Base-by-base conservation (phyloP, 2,113 vertebrate genomes). In the Dipodomys stephensi region DNA sequence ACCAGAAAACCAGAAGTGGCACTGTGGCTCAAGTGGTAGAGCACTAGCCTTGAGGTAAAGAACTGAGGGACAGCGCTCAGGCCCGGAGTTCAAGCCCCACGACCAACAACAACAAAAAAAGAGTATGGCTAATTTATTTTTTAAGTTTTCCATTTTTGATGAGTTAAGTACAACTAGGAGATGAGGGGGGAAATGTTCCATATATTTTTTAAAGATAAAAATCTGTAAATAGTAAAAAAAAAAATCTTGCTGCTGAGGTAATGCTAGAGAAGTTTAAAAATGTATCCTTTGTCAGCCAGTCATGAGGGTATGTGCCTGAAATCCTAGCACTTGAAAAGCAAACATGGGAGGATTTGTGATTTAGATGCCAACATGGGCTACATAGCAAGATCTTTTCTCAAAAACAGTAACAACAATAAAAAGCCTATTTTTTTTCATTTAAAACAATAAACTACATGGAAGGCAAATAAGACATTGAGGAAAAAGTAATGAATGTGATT, bases 101-200 rank as follows among this genome's bases (percentile, higher is more conserved):
- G 39, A 39, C 39, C 39, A 5, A 39, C 39, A 39, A 39, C 5
- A 39, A 39, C 5, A 39, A 39, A 39, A 39, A 39, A 90, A 87
- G 22, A 72, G 32, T 30, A 23, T 73, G 28, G 44, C 39, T 39
- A 74, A 28, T 23, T 35, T 49, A 46, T 83, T 88, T 72, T n/a
- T 27, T 81, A 85, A 91, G 64, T 64, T 82, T 92, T 64, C 28
- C 11, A 87, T 49, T 95, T 96, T 62, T 69, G 62, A 89, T 2
- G 11, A 92, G 22, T 67, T 88, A 73, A 92, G n/a, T 44, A 57
- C 78, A 57, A 81, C 7, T 85, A n/a, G 64, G 44, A 88, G 81
- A 67, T 87, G 35, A 27, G 12, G 27, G 15, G n/a, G 1, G n/a
- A 73, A 72, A 4, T 19, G 76, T 77, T 78, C n/a, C 18, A 69